Percentiles rank a stretch among this genome's conserved stretches.
Conservation (phyloP, 2,113 vertebrate species). For the Oreotragus oreotragus region DNA sequence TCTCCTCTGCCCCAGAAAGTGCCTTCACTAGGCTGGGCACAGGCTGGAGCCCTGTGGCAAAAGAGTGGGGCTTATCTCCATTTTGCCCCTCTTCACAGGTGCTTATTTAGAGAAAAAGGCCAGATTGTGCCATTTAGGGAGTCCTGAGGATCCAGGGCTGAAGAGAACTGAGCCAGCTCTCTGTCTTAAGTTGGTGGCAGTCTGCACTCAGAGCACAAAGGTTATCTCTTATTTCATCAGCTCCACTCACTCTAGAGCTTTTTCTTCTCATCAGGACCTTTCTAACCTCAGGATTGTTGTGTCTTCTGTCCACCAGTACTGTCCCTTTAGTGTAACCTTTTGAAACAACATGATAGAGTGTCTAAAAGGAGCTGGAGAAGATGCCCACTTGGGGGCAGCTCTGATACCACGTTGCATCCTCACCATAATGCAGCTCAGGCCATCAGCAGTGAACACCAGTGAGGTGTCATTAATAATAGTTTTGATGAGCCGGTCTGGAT, state of each 20-base stretch:
- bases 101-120: not conserved
- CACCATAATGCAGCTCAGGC: not conserved
- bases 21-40: not conserved
- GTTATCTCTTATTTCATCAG: not conserved
- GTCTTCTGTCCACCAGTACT: not conserved
- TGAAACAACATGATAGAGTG: not conserved
- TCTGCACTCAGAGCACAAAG: not conserved
- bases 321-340: not conserved
- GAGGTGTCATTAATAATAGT: not conserved
- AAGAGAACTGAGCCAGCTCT: not conserved
- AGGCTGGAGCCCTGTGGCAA: not conserved
- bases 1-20: not conserved
- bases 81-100: not conserved
- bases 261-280: not conserved
- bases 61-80: not conserved
- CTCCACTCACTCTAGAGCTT: not conserved
- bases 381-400: not conserved
- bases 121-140: not conserved
- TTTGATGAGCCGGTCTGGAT: not conserved
- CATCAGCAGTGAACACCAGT: not conserved
- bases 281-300: not conserved
- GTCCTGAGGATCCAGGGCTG: not conserved
- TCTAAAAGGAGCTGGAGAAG: not conserved
- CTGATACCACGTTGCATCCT: not conserved
- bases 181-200: not conserved